phyloP scores from a whole-genome alignment of 2,888 invertebrate genomes.

The Cosmia pyralina region DNA sequence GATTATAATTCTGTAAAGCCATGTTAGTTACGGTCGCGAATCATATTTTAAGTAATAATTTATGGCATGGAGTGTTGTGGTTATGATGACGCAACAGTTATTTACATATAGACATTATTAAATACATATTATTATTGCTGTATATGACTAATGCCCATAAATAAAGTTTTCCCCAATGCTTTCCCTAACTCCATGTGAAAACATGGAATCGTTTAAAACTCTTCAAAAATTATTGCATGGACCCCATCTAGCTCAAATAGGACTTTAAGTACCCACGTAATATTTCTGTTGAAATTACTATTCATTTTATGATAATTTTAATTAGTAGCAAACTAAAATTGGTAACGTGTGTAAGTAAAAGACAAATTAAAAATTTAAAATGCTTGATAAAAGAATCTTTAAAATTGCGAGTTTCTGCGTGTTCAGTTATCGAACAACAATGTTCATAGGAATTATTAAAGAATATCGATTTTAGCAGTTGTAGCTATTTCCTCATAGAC shows the following conservation, averaged over 20 bases:
- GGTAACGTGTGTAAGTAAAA: background rate
- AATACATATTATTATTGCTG: background rate
- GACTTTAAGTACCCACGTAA: background rate
- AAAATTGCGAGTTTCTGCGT: constrained; percentile 3
- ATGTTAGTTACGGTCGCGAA: too few relatives aligned
- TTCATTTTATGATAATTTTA: background rate
- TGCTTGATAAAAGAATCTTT: constrained; percentile 2
- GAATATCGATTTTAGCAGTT: constrained; percentile 38
- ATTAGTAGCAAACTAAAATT: background rate
- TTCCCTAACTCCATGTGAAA: background rate
- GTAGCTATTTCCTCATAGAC: constrained; percentile 17
- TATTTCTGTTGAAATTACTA: background rate
- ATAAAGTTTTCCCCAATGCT: background rate
- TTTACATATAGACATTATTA: background rate
- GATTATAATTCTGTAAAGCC: too few relatives aligned
- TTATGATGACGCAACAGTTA: background rate
- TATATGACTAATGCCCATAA: background rate
- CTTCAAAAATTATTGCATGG: background rate
- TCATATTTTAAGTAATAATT: background rate
- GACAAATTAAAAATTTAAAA: background rate
- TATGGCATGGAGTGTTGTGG: background rate
- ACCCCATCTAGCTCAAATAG: background rate
- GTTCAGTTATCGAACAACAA: constrained; percentile 13
- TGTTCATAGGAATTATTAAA: constrained; percentile 16
- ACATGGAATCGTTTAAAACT: background rate